phyloP scores from a whole-genome alignment of 2,888 invertebrate genomes.

The Drosophila peninsularis region DNA sequence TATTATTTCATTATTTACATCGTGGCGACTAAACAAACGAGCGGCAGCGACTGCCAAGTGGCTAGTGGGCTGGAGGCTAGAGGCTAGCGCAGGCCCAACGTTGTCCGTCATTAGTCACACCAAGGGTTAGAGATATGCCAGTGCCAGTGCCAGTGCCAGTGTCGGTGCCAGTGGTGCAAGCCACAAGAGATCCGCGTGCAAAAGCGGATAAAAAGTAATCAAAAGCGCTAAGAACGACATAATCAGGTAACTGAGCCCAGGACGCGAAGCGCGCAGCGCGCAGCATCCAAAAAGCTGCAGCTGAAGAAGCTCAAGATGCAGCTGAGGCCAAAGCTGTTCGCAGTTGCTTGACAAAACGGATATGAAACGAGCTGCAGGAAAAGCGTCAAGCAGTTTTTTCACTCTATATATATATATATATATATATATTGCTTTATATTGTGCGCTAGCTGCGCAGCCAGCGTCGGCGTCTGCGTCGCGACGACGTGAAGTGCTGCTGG shows the following conservation, averaged over 20 bases:
- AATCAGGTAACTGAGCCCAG: slow-evolving; percentile 70
- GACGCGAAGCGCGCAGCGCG: slow-evolving; percentile 29
- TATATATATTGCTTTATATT: slow-evolving; percentile 7
- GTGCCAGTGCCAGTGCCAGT: slow-evolving; percentile 20
- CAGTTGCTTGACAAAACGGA: slow-evolving; percentile 72
- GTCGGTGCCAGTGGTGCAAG: slow-evolving; percentile 16
- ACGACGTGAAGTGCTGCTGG: slow-evolving; percentile 53
- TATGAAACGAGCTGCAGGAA: slow-evolving; percentile 72
- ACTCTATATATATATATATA: neutral
- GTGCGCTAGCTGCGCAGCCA: neutral
- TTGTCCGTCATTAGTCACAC: slow-evolving; percentile 72
- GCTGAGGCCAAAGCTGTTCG: slow-evolving; percentile 16
- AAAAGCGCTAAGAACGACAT: slow-evolving; percentile 79
- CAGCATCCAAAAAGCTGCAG: neutral
- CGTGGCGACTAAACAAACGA: slow-evolving; percentile 65
- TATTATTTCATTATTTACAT: slow-evolving; percentile 81
- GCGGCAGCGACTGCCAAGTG: slow-evolving; percentile 20
- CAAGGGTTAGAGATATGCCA: slow-evolving; percentile 59
- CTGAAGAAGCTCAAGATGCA: slow-evolving; percentile 21
- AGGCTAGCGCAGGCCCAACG: slow-evolving; percentile 17
- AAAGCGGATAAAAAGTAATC: slow-evolving; percentile 79
- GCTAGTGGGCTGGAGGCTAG: slow-evolving; percentile 19
- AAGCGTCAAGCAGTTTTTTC: slow-evolving; percentile 50
- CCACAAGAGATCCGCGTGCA: slow-evolving; percentile 62
- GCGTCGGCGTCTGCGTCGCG: neutral